Evolutionary conservation across 2,797 vertebrate genomes (phyloP).

Genomic region (Botia kubotai): DNA sequence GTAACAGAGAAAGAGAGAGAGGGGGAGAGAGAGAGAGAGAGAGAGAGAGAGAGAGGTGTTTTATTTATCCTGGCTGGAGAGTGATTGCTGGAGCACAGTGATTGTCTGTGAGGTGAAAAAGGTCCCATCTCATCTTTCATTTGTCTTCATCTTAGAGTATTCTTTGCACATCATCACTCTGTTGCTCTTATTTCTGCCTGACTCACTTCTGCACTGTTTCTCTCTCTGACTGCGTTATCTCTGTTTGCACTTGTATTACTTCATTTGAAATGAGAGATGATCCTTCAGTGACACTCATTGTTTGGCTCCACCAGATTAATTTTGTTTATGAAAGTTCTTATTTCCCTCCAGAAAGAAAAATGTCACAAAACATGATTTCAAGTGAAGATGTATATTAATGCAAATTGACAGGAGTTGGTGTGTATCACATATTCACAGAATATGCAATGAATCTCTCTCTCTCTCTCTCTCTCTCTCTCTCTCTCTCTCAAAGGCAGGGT

Average conservation of each 20-base stretch:
- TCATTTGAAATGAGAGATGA: background rate
- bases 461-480: constrained; percentile 5
- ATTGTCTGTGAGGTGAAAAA: constrained; percentile 11
- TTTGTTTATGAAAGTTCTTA: constrained; percentile 30
- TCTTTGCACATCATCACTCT: background rate
- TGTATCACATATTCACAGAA: background rate
- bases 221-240: background rate
- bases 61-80: background rate
- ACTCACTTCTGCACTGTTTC: background rate
- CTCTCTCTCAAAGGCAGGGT: constrained; percentile 67
- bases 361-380: background rate
- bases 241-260: background rate
- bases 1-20: background rate
- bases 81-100: background rate
- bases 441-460: constrained; percentile 14
- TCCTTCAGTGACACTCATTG: too few relatives aligned
- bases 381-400: background rate
- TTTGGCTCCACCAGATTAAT: constrained; percentile 10
- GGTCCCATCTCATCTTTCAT: background rate
- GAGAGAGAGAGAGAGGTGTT: background rate
- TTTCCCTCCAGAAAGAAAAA: constrained; percentile 12
- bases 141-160: constrained; percentile 24
- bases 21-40: background rate
- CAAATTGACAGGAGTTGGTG: too few relatives aligned
- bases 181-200: background rate